Conservation (phyloP, 2,888 invertebrate species). For the Neelides folsomi region DNA sequence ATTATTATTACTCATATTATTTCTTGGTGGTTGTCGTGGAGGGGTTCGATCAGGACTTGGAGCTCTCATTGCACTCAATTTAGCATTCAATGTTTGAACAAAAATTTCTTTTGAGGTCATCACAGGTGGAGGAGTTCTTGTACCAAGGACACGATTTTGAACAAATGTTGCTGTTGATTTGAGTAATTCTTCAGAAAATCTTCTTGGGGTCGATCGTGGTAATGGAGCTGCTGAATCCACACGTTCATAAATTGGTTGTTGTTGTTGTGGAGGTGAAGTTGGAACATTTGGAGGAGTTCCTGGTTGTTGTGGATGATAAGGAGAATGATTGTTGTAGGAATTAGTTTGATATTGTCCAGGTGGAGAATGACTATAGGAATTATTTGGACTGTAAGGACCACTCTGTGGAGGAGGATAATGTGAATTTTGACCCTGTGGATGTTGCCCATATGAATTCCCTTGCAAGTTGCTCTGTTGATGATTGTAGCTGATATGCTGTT, state of each 20-base stretch:
- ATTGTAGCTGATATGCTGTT: background rate
- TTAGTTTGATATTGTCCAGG: too few relatives aligned
- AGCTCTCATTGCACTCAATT: slow-evolving; percentile 26
- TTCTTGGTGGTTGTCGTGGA: slow-evolving; percentile 14
- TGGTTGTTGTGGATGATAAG: slow-evolving; percentile 12
- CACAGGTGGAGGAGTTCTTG: slow-evolving; percentile 24
- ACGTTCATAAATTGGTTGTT: too few relatives aligned
- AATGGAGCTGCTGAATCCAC: slow-evolving; percentile 1
- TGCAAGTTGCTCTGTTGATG: background rate
- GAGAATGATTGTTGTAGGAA: too few relatives aligned
- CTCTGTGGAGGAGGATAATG: slow-evolving; percentile 34
- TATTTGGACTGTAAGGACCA: background rate
- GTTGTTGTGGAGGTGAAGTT: slow-evolving; percentile 4
- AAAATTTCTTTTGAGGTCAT: slow-evolving; percentile 28
- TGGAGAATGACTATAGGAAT: background rate
- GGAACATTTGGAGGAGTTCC: slow-evolving; percentile 3
- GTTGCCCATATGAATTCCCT: background rate
- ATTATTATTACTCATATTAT: slow-evolving; percentile 8
- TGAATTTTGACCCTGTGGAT: slow-evolving; percentile 27
- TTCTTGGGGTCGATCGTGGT: slow-evolving; percentile 16
- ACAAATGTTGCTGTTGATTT: slow-evolving; percentile 28
- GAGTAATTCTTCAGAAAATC: slow-evolving; percentile 28
- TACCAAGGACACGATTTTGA: slow-evolving; percentile 25
- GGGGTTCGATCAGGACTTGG: slow-evolving; percentile 6
- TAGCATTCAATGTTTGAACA: slow-evolving; percentile 28